Evolutionary conservation across 2,888 invertebrate species (phyloP).

Genomic region (Opisthograptis luteolata): DNA sequence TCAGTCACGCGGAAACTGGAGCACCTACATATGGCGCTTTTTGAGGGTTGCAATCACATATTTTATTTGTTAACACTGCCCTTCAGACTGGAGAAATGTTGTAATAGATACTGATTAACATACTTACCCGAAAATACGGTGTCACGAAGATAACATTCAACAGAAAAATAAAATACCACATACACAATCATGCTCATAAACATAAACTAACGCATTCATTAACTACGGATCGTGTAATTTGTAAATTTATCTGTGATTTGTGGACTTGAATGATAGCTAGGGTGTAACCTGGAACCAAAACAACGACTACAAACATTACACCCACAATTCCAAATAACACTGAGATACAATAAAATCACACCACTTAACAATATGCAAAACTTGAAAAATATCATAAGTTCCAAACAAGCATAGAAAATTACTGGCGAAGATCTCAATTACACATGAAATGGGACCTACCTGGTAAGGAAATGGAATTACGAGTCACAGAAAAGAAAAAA

Average conservation of each 20-base stretch:
- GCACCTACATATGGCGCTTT: conserved; percentile 42
- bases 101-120: conserved; percentile 11
- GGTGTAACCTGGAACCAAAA: conserved; percentile 83
- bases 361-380: conserved; percentile 72
- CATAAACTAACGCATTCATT: conserved; percentile 70
- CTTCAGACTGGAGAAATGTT: conserved; percentile 14
- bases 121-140: conserved; percentile 43
- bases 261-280: conserved; percentile 58
- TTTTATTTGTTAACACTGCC: conserved; percentile 12
- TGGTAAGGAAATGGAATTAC: conserved; percentile 53
- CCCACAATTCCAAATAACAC: conserved; percentile 70
- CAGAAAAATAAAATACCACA: conserved; percentile 50
- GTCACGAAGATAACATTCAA: conserved; percentile 24
- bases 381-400: conserved; percentile 57
- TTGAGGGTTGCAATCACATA: conserved; percentile 13
- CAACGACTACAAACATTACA: conserved; percentile 79
- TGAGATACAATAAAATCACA: conserved; percentile 72
- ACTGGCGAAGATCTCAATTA: conserved; percentile 58
- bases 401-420: conserved; percentile 71
- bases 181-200: conserved; percentile 76
- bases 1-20: conserved; percentile 57
- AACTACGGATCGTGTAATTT: conserved; percentile 58
- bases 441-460: conserved; percentile 72
- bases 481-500: conserved; percentile 54
- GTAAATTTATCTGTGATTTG: conserved; percentile 83